Conservation (phyloP, 2,797 vertebrate species). For the Bufotes viridis region DNA sequence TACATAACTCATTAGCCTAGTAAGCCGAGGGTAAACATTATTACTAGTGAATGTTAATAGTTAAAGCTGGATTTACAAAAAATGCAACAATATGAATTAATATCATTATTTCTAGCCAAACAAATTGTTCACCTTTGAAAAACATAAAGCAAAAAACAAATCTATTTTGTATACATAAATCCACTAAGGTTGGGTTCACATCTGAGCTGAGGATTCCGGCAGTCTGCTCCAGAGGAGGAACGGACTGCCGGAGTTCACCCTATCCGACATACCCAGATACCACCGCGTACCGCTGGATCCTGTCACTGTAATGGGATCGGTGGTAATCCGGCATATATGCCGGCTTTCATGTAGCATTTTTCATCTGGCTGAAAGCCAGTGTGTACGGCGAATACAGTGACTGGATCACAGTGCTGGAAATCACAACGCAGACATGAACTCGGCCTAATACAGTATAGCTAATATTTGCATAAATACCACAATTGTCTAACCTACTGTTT, state of each 20-base stretch:
- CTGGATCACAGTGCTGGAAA: too few relatives aligned
- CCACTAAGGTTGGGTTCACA: background rate
- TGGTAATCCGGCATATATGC: too few relatives aligned
- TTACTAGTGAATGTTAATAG: background rate
- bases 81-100: background rate
- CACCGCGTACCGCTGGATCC: too few relatives aligned
- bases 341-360: too few relatives aligned
- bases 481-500: background rate
- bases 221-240: too few relatives aligned
- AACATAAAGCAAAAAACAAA: background rate
- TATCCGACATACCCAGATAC: background rate
- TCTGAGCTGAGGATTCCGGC: too few relatives aligned
- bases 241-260: background rate
- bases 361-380: too few relatives aligned
- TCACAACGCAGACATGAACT: too few relatives aligned
- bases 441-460: background rate
- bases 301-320: too few relatives aligned
- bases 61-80: conserved; percentile 12
- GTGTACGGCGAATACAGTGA: too few relatives aligned
- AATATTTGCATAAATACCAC: background rate
- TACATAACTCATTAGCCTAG: background rate
- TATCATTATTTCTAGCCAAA: background rate
- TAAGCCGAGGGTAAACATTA: background rate
- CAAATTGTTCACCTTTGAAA: background rate
- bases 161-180: background rate